Percentiles rank a stretch among this genome's conserved stretches.
phyloP scores from a whole-genome alignment of 2,888 invertebrate genomes.

The Metallyticus violacea region DNA sequence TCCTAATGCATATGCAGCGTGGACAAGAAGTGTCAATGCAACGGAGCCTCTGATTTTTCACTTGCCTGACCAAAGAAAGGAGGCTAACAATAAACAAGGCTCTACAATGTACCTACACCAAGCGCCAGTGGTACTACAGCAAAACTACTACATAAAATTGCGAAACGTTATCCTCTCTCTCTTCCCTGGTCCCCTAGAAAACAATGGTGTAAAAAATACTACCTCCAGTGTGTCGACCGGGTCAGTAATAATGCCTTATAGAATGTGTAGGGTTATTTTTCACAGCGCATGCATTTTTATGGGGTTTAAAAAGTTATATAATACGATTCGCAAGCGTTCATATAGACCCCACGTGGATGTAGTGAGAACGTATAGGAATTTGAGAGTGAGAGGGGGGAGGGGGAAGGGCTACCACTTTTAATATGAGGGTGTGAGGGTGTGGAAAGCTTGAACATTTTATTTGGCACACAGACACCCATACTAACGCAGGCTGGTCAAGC shows the following conservation, averaged over 20 bases:
- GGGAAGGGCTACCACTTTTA: slow-evolving; percentile 2
- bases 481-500: background rate
- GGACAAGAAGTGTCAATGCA: background rate
- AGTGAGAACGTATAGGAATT: slow-evolving; percentile 18
- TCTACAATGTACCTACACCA: background rate
- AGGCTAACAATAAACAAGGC: background rate
- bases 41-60: background rate
- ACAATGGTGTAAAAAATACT: background rate
- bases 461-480: background rate
- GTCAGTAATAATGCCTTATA: slow-evolving; percentile 15
- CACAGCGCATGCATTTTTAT: slow-evolving; percentile 12
- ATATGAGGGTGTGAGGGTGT: slow-evolving; percentile 8
- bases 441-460: slow-evolving; percentile 16
- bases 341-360: slow-evolving; percentile 1
- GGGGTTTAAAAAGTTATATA: slow-evolving; percentile 15
- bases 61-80: background rate
- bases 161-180: background rate
- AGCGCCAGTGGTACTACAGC: background rate
- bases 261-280: slow-evolving; percentile 14
- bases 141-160: background rate
- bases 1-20: no score
- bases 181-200: background rate
- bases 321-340: slow-evolving; percentile 8
- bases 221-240: slow-evolving; percentile 1
- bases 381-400: background rate